These are phyloP conservation scores for Drosophila mulleri DNA, from an alignment of 2,888 invertebrate genomes.

Conservation along the genomic window DNA sequence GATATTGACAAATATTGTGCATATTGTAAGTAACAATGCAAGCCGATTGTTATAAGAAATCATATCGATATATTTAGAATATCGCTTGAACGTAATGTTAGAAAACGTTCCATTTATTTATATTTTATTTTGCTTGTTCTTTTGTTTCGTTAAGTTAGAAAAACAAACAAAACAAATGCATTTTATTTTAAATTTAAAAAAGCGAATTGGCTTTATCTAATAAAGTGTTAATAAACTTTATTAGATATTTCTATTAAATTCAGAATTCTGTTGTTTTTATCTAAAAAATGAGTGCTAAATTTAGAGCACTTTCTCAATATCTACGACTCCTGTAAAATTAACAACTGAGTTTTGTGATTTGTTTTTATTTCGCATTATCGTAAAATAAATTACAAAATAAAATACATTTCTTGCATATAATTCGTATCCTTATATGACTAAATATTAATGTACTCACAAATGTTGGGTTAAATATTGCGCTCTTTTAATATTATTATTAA, in stretches of 20 bases:
- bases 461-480: slow-evolving; percentile 76
- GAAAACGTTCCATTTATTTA: slow-evolving; percentile 6
- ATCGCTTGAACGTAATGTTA: slow-evolving; percentile 5
- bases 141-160: slow-evolving; percentile 3
- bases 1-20: not conserved
- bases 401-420: slow-evolving; percentile 70
- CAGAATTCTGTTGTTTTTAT: not conserved
- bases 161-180: not conserved
- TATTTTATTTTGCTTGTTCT: slow-evolving; percentile 4
- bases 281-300: not conserved
- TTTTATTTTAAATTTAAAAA: not conserved
- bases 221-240: not conserved
- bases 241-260: not conserved
- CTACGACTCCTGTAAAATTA: too few species aligned
- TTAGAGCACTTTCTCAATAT: not conserved
- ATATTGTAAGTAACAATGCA: not conserved
- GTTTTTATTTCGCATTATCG: slow-evolving; percentile 72
- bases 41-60: not conserved
- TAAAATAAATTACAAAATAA: slow-evolving; percentile 82
- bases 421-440: slow-evolving; percentile 67
- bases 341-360: slow-evolving; percentile 54
- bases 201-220: not conserved
- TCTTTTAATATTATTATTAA: slow-evolving; percentile 45
- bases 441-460: slow-evolving; percentile 74
- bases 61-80: slow-evolving; percentile 11